Evolutionary conservation across 1,140 invertebrate species (phyloP).

Genomic region (Calliphora vicina): DNA sequence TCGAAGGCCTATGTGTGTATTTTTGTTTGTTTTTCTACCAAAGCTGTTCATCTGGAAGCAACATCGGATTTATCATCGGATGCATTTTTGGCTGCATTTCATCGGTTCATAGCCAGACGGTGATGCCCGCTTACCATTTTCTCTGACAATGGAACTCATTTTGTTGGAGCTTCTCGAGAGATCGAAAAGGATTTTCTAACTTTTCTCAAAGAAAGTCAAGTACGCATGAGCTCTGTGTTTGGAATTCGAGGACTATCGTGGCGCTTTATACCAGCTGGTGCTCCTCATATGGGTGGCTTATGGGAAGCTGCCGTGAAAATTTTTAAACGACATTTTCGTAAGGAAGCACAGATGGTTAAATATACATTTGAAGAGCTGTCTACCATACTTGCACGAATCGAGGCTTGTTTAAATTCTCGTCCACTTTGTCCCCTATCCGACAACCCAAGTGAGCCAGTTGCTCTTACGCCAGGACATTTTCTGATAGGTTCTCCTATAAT

Average conservation of each 20-base stretch:
- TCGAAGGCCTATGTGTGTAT: background rate
- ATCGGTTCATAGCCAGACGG: background rate
- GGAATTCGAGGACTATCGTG: background rate
- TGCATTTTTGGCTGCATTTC: background rate
- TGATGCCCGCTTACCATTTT: background rate
- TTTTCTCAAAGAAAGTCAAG: background rate
- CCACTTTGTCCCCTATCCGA: background rate
- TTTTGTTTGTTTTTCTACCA: conserved; percentile 6
- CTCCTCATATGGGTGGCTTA: background rate
- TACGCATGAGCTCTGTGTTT: background rate
- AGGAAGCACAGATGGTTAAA: background rate
- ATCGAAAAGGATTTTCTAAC: background rate
- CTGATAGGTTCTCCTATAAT: background rate
- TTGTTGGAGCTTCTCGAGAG: background rate
- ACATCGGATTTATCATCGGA: background rate
- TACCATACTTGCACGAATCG: background rate
- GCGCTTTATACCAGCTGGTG: background rate
- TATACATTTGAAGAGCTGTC: background rate
- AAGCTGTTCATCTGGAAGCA: background rate
- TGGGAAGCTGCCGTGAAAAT: background rate
- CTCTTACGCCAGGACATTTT: background rate
- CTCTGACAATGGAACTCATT: background rate
- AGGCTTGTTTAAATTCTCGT: background rate
- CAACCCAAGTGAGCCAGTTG: background rate
- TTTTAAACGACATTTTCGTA: background rate